Conservation (phyloP, 2,888 invertebrate species). For the Disparrhopalites patrizii region DNA sequence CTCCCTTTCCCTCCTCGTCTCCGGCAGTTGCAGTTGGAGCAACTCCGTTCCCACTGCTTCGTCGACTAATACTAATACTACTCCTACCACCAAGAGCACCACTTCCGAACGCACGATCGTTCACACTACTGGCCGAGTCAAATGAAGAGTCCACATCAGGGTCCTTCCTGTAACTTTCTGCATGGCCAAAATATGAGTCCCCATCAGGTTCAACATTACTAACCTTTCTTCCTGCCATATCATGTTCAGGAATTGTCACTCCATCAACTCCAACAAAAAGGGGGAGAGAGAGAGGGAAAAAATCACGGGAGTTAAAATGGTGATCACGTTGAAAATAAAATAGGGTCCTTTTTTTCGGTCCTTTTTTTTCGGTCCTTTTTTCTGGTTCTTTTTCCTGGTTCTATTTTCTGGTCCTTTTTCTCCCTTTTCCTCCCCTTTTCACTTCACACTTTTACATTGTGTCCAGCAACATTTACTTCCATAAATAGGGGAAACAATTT, state of each 20-base stretch:
- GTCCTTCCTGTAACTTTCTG: slow-evolving; percentile 11
- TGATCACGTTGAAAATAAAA: not conserved
- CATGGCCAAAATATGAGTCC: not conserved
- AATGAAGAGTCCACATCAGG: not conserved
- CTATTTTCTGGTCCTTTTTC: not conserved
- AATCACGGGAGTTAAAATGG: not conserved
- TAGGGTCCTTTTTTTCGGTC: not conserved
- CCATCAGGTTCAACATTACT: not conserved
- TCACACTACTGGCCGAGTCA: slow-evolving; percentile 15
- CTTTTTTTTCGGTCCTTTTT: too few relatives aligned
- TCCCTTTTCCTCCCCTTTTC: slow-evolving; percentile 11
- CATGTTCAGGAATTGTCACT: not conserved
- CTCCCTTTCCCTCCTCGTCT: slow-evolving; percentile 10
- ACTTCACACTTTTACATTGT: too few relatives aligned
- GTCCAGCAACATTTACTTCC: too few relatives aligned
- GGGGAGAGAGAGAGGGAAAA: not conserved
- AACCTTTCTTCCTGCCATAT: slow-evolving; percentile 1
- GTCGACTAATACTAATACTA: slow-evolving; percentile 13
- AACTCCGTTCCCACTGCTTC: slow-evolving; percentile 11
- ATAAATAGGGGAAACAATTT: too few relatives aligned
- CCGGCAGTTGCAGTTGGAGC: not conserved
- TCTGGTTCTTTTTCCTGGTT: too few relatives aligned
- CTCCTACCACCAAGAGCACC: slow-evolving; percentile 21
- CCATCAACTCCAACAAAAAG: not conserved
- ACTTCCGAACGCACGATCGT: slow-evolving; percentile 21